Percentiles rank a stretch among this genome's conserved stretches.
These are phyloP conservation scores for Potamilus streckersoni DNA, from an alignment of 1,140 invertebrate species.

Conservation along the genomic window DNA sequence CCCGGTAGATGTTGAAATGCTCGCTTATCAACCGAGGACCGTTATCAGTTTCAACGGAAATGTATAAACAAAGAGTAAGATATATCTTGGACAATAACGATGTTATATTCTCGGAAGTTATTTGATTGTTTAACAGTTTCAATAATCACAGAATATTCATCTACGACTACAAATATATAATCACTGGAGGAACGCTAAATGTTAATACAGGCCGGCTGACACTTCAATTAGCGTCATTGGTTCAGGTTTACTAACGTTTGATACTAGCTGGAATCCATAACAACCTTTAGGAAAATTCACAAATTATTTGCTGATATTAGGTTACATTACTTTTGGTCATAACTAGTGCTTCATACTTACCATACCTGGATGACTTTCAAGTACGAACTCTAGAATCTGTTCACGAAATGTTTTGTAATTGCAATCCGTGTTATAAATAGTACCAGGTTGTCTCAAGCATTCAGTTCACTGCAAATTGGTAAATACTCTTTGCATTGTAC, in stretches of 20 bases:
- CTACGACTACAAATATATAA: conserved; percentile 29
- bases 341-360: conserved; percentile 33
- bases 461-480: too few relatives aligned
- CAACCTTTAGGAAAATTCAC: conserved; percentile 20
- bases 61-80: conserved; percentile 13
- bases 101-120: background rate
- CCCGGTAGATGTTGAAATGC: conserved; percentile 22
- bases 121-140: conserved; percentile 13
- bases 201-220: conserved; percentile 25
- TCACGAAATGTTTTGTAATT: background rate
- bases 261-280: conserved; percentile 12
- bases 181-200: conserved; percentile 27
- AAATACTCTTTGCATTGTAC: too few relatives aligned
- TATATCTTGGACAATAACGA: conserved; percentile 6
- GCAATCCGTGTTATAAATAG: too few relatives aligned
- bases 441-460: too few relatives aligned
- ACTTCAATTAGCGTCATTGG: conserved; percentile 21
- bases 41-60: conserved; percentile 7
- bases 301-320: conserved; percentile 25
- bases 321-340: conserved; percentile 40
- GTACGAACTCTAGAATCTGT: background rate
- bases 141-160: conserved; percentile 24
- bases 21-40: conserved; percentile 1
- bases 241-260: background rate
- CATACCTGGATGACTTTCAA: conserved; percentile 31